Percentiles rank a stretch among this genome's conserved stretches.
phyloP scores from a whole-genome alignment of 2,113 vertebrate species.

The Azemiops feae region DNA sequence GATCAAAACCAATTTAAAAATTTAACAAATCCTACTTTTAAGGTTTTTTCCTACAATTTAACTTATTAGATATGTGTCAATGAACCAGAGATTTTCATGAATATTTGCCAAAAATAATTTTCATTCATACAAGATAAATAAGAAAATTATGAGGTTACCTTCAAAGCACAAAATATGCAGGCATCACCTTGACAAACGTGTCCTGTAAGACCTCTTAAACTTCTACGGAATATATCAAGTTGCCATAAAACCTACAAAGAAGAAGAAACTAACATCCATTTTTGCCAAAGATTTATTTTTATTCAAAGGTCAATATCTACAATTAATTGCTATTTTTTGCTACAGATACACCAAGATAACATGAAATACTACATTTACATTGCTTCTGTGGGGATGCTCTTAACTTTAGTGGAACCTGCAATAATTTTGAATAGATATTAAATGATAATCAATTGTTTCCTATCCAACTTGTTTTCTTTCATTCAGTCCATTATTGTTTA shows the following conservation, averaged over 20 bases:
- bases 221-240: constrained; percentile 94
- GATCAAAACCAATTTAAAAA: not conserved
- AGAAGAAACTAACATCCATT: constrained; percentile 6
- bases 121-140: not conserved
- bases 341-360: not conserved
- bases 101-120: not conserved
- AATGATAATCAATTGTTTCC: not conserved
- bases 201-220: constrained; percentile 88
- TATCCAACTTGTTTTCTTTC: not conserved
- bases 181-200: constrained; percentile 92
- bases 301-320: not conserved
- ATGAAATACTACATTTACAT: not conserved
- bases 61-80: not conserved
- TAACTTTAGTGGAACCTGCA: not conserved
- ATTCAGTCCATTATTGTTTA: not conserved
- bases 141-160: constrained; percentile 73
- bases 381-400: not conserved
- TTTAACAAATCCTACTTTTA: not conserved
- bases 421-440: not conserved
- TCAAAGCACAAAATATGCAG: constrained; percentile 97
- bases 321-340: not conserved
- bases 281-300: not conserved
- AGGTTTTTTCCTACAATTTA: not conserved
- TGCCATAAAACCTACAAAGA: constrained; percentile 91
- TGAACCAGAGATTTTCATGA: not conserved